Percentiles rank a stretch among this genome's conserved stretches.
Conservation (phyloP, 2,797 vertebrate genomes). For the Lates japonicus region DNA sequence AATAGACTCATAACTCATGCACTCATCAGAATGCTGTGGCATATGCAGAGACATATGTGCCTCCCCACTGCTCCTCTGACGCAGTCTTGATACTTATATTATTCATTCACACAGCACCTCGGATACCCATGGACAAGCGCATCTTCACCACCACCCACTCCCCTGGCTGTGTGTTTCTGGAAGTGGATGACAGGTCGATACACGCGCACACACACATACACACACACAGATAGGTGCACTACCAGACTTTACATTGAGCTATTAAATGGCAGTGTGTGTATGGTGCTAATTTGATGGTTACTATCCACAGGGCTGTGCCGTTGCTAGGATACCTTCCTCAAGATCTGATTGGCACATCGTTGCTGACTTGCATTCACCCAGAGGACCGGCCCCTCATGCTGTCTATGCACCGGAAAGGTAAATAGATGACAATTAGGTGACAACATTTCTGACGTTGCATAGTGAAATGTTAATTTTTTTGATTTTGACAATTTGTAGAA, state of each 20-base stretch:
- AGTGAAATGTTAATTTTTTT: not conserved
- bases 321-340: constrained; percentile 93
- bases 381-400: constrained; percentile 91
- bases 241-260: not conserved
- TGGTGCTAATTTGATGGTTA: constrained; percentile 12
- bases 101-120: constrained; percentile 85
- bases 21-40: not conserved
- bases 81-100: constrained; percentile 1
- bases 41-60: not conserved
- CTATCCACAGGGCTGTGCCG: constrained; percentile 88
- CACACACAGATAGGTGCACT: not conserved
- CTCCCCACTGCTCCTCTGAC: not conserved
- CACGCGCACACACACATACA: constrained; percentile 1
- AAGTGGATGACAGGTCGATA: constrained; percentile 92
- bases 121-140: constrained; percentile 92
- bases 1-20: not conserved
- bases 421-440: not conserved
- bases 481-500: not conserved
- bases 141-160: constrained; percentile 96
- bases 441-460: not conserved
- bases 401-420: constrained; percentile 91
- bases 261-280: constrained; percentile 9
- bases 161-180: constrained; percentile 93
- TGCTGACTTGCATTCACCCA: constrained; percentile 90
- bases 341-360: constrained; percentile 90